Conservation (phyloP, 1,140 invertebrate species). For the Rhopalosiphum padi region DNA sequence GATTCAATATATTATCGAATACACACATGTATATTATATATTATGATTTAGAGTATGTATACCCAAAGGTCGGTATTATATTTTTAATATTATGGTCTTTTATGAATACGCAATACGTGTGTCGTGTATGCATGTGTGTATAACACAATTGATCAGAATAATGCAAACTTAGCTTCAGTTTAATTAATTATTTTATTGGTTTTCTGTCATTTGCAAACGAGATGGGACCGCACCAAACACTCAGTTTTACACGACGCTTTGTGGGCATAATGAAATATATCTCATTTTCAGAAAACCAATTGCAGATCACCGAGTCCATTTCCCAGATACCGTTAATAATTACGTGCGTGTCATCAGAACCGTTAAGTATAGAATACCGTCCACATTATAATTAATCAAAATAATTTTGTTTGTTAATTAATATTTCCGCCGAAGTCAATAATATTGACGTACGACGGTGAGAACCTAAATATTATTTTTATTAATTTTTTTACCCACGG, state of each 20-base stretch:
- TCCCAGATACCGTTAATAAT: neutral
- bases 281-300: neutral
- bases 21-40: neutral
- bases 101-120: neutral
- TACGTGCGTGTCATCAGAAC: neutral
- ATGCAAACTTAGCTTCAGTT: neutral
- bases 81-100: neutral
- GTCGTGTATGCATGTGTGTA: no score
- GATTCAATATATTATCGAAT: no score
- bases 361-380: neutral
- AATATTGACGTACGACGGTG: neutral
- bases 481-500: neutral
- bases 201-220: constrained; percentile 17
- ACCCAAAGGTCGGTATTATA: neutral
- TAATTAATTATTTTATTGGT: constrained; percentile 14
- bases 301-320: neutral
- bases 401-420: neutral
- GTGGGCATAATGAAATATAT: neutral
- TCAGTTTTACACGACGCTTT: neutral
- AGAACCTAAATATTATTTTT: neutral
- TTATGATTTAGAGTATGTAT: neutral
- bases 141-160: neutral
- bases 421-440: neutral
- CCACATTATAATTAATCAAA: neutral
- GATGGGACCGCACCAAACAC: neutral